Evolutionary conservation across 2,797 vertebrate genomes (phyloP).

Genomic region (Sternotherus odoratus): DNA sequence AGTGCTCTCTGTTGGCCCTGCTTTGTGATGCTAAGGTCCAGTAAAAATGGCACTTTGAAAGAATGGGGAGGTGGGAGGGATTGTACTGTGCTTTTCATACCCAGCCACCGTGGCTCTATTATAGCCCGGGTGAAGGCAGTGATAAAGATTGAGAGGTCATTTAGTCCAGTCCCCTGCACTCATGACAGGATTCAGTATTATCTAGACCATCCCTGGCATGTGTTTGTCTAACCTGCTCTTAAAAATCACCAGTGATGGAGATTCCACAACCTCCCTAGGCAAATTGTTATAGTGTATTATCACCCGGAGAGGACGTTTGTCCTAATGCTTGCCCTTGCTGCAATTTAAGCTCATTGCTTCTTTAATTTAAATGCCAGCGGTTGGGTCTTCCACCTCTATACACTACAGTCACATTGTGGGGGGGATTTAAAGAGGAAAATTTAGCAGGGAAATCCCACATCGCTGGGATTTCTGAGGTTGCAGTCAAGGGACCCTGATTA

Average conservation of each 20-base stretch:
- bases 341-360: no score
- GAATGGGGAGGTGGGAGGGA: not conserved
- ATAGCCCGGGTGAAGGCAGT: not conserved
- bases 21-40: not conserved
- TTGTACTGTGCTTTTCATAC: not conserved
- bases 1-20: accelerated
- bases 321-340: no score
- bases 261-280: no score
- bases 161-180: no score
- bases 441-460: conserved; percentile 41
- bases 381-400: conserved; percentile 46
- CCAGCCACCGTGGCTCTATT: not conserved
- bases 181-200: no score
- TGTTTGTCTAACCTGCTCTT: no score
- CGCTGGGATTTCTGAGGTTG: conserved; percentile 43
- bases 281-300: no score
- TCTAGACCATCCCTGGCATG: no score
- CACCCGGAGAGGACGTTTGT: no score
- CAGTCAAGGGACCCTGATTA: not conserved
- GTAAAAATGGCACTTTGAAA: conserved; percentile 12
- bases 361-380: conserved; percentile 74
- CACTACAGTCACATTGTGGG: conserved; percentile 45
- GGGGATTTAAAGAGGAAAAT: conserved; percentile 50
- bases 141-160: not conserved
- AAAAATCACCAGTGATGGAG: no score